A percentile compares a stretch with the other conserved stretches of the same genome.
Conservation (phyloP, 1,140 invertebrate species). For the Bradysia coprophila region DNA sequence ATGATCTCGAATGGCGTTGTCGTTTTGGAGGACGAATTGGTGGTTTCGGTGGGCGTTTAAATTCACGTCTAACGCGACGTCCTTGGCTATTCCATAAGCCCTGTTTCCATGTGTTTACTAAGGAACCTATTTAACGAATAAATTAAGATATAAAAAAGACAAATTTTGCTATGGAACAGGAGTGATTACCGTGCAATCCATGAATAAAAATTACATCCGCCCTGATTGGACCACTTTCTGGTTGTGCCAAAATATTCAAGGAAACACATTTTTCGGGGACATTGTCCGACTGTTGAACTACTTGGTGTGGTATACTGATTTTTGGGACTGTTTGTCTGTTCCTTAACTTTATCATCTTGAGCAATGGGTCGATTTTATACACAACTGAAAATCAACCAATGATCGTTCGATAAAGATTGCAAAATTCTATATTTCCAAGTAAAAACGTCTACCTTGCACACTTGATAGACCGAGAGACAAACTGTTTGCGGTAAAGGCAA, state of each 20-base stretch:
- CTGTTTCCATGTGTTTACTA: conserved; percentile 35
- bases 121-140: conserved; percentile 15
- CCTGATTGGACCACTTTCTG: conserved; percentile 18
- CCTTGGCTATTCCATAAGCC: conserved; percentile 26
- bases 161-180: no score
- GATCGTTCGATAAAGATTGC: neutral
- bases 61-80: conserved; percentile 19
- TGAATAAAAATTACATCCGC: conserved; percentile 38
- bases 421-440: conserved; percentile 6
- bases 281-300: conserved; percentile 6
- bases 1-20: conserved; percentile 16
- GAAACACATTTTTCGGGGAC: conserved; percentile 18
- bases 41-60: conserved; percentile 16
- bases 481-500: conserved; percentile 29
- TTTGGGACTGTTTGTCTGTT: conserved; percentile 4
- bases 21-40: conserved; percentile 20
- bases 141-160: neutral
- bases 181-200: conserved; percentile 29
- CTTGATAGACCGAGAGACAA: conserved; percentile 26
- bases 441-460: conserved; percentile 22
- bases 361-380: conserved; percentile 19
- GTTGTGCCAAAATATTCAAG: conserved; percentile 22
- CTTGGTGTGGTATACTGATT: conserved; percentile 4
- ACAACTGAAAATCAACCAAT: conserved; percentile 12
- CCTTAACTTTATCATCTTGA: conserved; percentile 19